These are phyloP conservation scores for Protosalanx chinensis DNA, from an alignment of 2,797 vertebrate species.

Conservation along the genomic window DNA sequence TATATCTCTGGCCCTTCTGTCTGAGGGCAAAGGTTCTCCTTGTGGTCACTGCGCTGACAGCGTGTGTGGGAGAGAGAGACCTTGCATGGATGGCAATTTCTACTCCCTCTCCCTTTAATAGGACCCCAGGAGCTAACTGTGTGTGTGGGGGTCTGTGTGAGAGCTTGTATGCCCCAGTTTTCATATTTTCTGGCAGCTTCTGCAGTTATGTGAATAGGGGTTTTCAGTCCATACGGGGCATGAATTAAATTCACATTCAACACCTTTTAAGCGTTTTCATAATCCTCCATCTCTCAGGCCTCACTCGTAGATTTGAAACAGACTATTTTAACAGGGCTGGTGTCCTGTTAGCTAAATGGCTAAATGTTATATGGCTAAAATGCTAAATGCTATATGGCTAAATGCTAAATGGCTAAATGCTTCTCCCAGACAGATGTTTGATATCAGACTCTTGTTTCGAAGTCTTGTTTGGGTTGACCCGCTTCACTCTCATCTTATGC, in stretches of 20 bases:
- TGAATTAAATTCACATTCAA: constrained; percentile 39
- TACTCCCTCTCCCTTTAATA: constrained; percentile 50
- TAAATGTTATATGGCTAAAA: too few species aligned
- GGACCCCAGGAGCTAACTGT: constrained; percentile 25
- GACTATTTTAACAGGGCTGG: neutral
- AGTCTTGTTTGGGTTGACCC: neutral
- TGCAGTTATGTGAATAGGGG: constrained; percentile 25
- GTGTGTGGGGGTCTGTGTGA: constrained; percentile 20
- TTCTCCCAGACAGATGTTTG: neutral
- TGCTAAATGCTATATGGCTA: too few species aligned
- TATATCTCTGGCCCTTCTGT: too few species aligned
- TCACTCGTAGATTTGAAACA: neutral
- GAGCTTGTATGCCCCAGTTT: constrained; percentile 43
- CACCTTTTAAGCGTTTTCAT: constrained; percentile 32
- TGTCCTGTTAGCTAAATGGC: too few species aligned
- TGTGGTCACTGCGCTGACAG: neutral
- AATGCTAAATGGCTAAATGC: too few species aligned
- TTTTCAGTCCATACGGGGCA: constrained; percentile 31
- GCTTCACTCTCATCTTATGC: neutral
- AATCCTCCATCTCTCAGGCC: neutral
- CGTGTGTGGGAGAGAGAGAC: neutral
- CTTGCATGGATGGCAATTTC: constrained; percentile 40
- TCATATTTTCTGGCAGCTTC: constrained; percentile 34
- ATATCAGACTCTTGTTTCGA: neutral
- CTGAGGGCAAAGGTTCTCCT: neutral